phyloP scores from a whole-genome alignment of 1,140 invertebrate genomes.

The Drosophila aff. region DNA sequence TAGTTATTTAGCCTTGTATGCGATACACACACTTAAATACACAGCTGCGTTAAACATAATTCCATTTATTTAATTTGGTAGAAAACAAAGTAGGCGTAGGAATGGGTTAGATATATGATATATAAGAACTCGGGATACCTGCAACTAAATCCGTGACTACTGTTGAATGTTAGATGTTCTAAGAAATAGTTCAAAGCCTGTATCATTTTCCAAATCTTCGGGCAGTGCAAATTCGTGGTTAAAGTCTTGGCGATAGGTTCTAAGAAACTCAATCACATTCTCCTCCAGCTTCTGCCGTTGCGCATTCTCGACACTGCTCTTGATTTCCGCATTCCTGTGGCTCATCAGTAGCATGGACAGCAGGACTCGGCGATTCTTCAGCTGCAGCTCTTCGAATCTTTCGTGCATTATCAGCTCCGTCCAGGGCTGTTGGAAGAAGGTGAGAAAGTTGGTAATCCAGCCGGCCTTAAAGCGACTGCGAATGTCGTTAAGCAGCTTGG shows the following conservation, averaged over 20 bases:
- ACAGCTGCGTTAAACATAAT: slow-evolving; percentile 6
- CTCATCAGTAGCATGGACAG: slow-evolving; percentile 42
- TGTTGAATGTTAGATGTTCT: neutral
- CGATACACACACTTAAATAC: slow-evolving; percentile 33
- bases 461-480: slow-evolving; percentile 33
- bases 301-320: neutral
- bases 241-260: slow-evolving; percentile 56
- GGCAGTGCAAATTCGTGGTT: slow-evolving; percentile 57
- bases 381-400: slow-evolving; percentile 54
- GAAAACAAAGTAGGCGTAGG: neutral
- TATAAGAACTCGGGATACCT: neutral
- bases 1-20: slow-evolving; percentile 35
- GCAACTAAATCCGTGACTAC: neutral
- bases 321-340: neutral
- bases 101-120: neutral
- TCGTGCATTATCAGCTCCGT: slow-evolving; percentile 69
- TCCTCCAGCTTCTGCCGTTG: slow-evolving; percentile 39
- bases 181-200: neutral
- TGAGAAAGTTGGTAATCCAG: slow-evolving; percentile 46
- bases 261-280: slow-evolving; percentile 59
- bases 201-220: slow-evolving; percentile 45
- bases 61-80: slow-evolving; percentile 5
- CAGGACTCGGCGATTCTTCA: slow-evolving; percentile 35
- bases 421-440: slow-evolving; percentile 60
- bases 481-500: slow-evolving; percentile 53